Base-by-base conservation (phyloP, 2,113 vertebrate species). In the Poicephalus gulielmi region DNA sequence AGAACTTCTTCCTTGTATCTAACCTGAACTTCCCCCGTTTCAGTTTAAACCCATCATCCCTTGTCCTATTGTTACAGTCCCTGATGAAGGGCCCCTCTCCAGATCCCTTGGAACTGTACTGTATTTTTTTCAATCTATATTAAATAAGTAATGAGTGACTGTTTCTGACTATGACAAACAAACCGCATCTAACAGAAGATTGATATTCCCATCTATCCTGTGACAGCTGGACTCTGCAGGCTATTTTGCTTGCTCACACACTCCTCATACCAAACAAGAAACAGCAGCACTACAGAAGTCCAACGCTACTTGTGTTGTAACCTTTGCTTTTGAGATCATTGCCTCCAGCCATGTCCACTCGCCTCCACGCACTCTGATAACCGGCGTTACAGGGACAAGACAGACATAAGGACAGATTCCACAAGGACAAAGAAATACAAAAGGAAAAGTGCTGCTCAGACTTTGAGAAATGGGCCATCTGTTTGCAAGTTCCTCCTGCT, bases 381-480 rank as follows among this genome's bases (percentile, higher is more conserved):
- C 22, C 5, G 47, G 75, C 39, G 20, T 37, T 76, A 67, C 74
- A 33, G 22, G 17, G 52, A 67, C 35, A 68, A 76, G 50, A 23
- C 4, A 74, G 11, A 41, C 2, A 0, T 12, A 68, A 63, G 69
- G 50, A 63, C 60, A 60, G 24, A 57, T 55, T 52, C 53, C 5
- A 4, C 57, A 78, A 78, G n/a, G 67, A 77, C 80, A 69, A 50
- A 47, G 67, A 75, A 25, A 52, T 24, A 39, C 22, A n/a, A 24
- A 59, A 79, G 30, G 37, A 69, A 83, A 75, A 88, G 47, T 15
- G 22, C 88, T 83, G 82, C 85, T 92, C 63, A 66, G 52, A 23
- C 33, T 79, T 52, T 25, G 43, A 84, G 55, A 78, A 88, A 30
- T 63, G 64, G 59, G 24, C 82, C 90, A 95, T 91, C 95, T 96